Conservation (phyloP, 2,113 vertebrate species). For the Lophius piscatorius region DNA sequence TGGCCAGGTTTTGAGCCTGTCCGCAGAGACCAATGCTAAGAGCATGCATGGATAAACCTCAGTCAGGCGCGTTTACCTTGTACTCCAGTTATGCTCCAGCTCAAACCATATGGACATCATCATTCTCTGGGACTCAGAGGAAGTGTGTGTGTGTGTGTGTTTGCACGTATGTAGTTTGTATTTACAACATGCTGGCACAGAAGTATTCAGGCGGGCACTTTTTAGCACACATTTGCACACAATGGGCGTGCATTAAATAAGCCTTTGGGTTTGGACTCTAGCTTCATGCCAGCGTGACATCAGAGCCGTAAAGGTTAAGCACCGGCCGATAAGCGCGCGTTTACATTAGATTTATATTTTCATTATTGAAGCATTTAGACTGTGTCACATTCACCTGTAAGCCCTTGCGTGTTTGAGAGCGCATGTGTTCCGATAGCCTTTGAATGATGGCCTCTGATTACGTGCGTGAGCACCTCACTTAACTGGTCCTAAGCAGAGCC, state of each 20-base stretch:
- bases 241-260: no score
- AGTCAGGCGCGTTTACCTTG: conserved; percentile 66
- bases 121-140: conserved; percentile 12
- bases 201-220: conserved; percentile 2
- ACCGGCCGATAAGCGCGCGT: background rate
- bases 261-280: no score
- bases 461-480: conserved; percentile 50
- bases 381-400: conserved; percentile 5
- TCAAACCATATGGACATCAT: conserved; percentile 65
- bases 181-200: conserved; percentile 18
- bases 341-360: conserved; percentile 17
- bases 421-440: conserved; percentile 18
- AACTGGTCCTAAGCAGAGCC: conserved; percentile 82
- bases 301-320: no score
- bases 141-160: background rate
- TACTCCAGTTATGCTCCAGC: conserved; percentile 42
- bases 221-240: conserved; percentile 9
- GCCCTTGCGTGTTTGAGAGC: background rate
- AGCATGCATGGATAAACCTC: conserved; percentile 71
- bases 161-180: conserved; percentile 9
- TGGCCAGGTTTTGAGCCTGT: conserved; percentile 69
- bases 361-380: conserved; percentile 26
- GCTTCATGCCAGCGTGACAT: no score
- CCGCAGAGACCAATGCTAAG: conserved; percentile 58
- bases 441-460: conserved; percentile 52